Evolutionary conservation across 2,888 invertebrate species (phyloP).

Genomic region (Drosophila setosimentum): DNA sequence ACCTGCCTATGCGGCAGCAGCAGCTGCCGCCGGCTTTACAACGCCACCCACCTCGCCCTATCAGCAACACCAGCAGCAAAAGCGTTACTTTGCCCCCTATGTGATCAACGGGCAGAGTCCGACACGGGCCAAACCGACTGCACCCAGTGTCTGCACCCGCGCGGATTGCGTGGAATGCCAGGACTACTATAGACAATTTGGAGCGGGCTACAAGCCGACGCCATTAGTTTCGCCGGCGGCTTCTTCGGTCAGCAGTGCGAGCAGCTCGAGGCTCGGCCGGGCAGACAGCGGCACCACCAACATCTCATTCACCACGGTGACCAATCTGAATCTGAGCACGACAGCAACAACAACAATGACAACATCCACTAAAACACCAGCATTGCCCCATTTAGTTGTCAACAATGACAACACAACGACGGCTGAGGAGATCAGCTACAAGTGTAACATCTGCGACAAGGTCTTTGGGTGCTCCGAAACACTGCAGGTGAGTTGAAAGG

Average conservation of each 20-base stretch:
- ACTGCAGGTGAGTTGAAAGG: constrained; percentile 79
- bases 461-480: constrained; percentile 85
- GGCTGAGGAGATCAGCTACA: constrained; percentile 83
- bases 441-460: constrained; percentile 84
- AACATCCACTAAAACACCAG: constrained; percentile 5
- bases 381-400: constrained; percentile 30
- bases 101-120: constrained; percentile 61
- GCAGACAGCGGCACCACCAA: constrained; percentile 40
- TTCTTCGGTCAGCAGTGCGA: constrained; percentile 74
- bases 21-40: constrained; percentile 69
- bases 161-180: constrained; percentile 77
- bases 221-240: constrained; percentile 74
- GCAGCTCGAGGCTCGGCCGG: constrained; percentile 49
- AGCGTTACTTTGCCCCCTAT: constrained; percentile 78
- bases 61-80: constrained; percentile 59
- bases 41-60: constrained; percentile 69
- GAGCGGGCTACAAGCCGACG: constrained; percentile 52
- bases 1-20: constrained; percentile 76
- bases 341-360: constrained; percentile 15
- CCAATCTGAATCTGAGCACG: constrained; percentile 72
- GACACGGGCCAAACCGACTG: constrained; percentile 35
- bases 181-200: constrained; percentile 74
- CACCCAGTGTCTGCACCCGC: constrained; percentile 60
- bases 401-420: constrained; percentile 22
- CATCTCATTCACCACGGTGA: constrained; percentile 74